Evolutionary conservation across 2,888 invertebrate genomes (phyloP).

Genomic region (Lycia hirtaria): DNA sequence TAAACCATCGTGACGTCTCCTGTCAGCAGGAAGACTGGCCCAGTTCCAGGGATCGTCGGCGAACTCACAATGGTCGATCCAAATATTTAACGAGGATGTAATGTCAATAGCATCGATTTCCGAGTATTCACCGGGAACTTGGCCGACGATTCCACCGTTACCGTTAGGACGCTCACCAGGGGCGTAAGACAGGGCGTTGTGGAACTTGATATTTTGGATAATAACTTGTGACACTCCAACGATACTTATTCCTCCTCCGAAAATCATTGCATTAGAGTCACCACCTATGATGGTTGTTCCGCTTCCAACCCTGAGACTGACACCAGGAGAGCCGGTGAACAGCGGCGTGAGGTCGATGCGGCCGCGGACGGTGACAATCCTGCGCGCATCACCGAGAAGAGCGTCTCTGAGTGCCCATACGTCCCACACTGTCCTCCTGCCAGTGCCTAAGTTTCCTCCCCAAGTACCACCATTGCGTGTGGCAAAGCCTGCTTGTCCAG

Average conservation of each 20-base stretch:
- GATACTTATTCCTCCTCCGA: conserved; percentile 23
- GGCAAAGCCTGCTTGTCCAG: conserved; percentile 8
- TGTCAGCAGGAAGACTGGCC: neutral
- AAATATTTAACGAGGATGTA: neutral
- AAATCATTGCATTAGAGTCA: conserved; percentile 25
- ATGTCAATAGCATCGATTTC: conserved; percentile 24
- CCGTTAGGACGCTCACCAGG: conserved; percentile 32
- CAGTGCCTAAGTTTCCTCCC: conserved; percentile 29
- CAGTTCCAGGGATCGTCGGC: conserved; percentile 36
- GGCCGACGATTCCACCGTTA: conserved; percentile 29
- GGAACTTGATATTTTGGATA: conserved; percentile 28
- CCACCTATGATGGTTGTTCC: conserved; percentile 27
- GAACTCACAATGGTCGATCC: conserved; percentile 32
- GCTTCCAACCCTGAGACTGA: conserved; percentile 13
- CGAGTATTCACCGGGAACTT: conserved; percentile 23
- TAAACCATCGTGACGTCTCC: conserved; percentile 37
- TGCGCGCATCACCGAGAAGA: neutral
- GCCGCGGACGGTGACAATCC: conserved; percentile 30
- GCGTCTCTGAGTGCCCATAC: conserved; percentile 29
- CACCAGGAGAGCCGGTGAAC: conserved; percentile 27
- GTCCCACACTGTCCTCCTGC: conserved; percentile 37
- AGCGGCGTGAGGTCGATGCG: conserved; percentile 30
- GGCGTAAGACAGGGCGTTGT: conserved; percentile 32
- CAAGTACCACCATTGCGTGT: conserved; percentile 5
- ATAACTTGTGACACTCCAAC: conserved; percentile 10